phyloP scores from a whole-genome alignment of 92 coral and sea anemone genomes.

The Epizoanthus illoricatus region DNA sequence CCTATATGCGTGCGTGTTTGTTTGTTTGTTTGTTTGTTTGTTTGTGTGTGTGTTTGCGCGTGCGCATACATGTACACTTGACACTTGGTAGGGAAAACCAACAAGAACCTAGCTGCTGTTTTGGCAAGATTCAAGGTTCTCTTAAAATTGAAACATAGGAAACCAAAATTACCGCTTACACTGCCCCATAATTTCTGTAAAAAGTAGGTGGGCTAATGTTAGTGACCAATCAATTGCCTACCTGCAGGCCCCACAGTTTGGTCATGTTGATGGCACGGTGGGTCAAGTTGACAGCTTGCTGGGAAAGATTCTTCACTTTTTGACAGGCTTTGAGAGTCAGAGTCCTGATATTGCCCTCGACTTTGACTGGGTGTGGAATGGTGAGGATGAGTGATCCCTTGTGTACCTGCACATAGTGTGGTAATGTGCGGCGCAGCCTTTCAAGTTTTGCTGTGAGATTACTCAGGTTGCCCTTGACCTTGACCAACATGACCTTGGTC shows the following conservation, averaged over 20 bases:
- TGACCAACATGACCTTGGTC: constrained; percentile 27
- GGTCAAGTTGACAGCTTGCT: constrained; percentile 56
- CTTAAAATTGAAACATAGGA: no score
- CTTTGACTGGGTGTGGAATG: constrained; percentile 68
- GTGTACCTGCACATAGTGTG: constrained; percentile 64
- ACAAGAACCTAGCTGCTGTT: no score
- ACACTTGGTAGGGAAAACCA: no score
- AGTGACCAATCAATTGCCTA: background rate
- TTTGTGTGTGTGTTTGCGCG: no score
- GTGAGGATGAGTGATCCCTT: constrained; percentile 59
- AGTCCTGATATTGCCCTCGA: constrained; percentile 54
- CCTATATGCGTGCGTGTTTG: no score
- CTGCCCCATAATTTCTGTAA: no score
- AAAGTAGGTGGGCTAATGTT: no score
- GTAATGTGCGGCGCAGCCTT: constrained; percentile 54
- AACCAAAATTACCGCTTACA: no score
- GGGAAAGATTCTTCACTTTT: constrained; percentile 55
- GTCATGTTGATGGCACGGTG: constrained; percentile 61
- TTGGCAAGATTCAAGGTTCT: no score
- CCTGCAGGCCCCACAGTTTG: constrained; percentile 38
- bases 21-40: no score
- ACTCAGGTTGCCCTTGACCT: constrained; percentile 1
- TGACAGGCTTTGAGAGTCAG: constrained; percentile 55
- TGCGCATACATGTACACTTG: no score
- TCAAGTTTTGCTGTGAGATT: constrained; percentile 4